These are phyloP conservation scores for Lutjanus argentimaculatus DNA, from an alignment of 2,797 vertebrate genomes.

Conservation along the genomic window DNA sequence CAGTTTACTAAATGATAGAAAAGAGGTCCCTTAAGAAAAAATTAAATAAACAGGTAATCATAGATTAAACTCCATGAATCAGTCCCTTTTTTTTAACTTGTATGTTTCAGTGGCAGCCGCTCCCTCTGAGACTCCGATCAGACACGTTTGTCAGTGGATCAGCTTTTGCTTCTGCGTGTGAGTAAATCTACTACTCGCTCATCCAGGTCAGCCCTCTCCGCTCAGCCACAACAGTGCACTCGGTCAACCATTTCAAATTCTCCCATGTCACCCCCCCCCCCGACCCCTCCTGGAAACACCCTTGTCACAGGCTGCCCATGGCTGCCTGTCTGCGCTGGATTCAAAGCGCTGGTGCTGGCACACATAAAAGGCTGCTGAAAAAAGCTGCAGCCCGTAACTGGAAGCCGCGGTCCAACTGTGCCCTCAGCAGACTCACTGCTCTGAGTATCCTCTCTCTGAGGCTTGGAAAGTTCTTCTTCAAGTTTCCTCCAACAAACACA, in stretches of 20 bases:
- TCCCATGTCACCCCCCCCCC: conserved; percentile 12
- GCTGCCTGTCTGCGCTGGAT: conserved; percentile 54
- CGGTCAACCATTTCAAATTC: conserved; percentile 65
- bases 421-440: conserved; percentile 7
- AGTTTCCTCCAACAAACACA: conserved; percentile 29
- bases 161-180: conserved; percentile 9
- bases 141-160: not conserved
- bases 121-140: not conserved
- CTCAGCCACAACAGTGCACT: conserved; percentile 44
- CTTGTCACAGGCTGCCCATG: conserved; percentile 36
- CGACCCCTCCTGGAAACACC: conserved; percentile 11
- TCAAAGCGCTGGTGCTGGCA: conserved; percentile 47
- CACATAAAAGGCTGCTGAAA: conserved; percentile 37
- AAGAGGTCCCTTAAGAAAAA: no score
- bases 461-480: not conserved
- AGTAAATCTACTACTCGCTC: conserved; percentile 36
- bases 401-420: conserved; percentile 22
- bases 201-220: conserved; percentile 58
- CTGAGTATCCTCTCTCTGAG: conserved; percentile 8
- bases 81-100: no score
- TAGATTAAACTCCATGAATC: not conserved
- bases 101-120: not conserved
- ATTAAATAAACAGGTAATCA: not conserved
- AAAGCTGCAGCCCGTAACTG: conserved; percentile 37
- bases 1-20: no score